A percentile compares a stretch with the other conserved stretches of the same genome.
Conservation (phyloP, 2,888 invertebrate genomes). For the Neria commutata region DNA sequence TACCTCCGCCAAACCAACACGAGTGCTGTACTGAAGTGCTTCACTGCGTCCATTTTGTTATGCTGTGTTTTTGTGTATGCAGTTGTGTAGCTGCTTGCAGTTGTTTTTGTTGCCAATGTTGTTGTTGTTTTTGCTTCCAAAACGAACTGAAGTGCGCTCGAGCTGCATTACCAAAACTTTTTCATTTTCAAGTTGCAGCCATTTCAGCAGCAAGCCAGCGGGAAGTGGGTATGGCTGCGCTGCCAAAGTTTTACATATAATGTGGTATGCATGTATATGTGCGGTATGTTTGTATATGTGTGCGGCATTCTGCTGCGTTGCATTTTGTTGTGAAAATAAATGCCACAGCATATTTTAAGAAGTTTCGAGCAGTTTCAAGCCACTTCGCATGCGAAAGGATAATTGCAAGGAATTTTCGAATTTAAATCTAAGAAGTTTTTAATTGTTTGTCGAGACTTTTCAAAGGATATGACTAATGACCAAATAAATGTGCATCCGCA, state of each 20-base stretch:
- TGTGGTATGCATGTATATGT: too few relatives aligned
- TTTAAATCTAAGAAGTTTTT: background rate
- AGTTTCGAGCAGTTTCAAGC: background rate
- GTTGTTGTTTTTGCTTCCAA: background rate
- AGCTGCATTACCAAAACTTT: background rate
- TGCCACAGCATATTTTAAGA: background rate
- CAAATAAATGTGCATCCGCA: background rate
- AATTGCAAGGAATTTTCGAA: background rate
- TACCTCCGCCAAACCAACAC: background rate
- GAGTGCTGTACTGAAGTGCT: background rate
- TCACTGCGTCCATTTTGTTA: background rate
- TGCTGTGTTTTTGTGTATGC: background rate
- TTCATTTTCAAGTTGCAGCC: background rate
- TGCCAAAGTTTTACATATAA: too few relatives aligned
- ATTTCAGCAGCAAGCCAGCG: too few relatives aligned
- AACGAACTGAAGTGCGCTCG: background rate
- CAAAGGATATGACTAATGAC: too few relatives aligned
- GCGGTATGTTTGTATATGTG: too few relatives aligned
- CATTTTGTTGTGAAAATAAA: conserved; percentile 1
- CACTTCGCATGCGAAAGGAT: background rate
- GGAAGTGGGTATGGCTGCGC: background rate
- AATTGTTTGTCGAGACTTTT: background rate
- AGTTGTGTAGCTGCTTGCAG: conserved; percentile 3
- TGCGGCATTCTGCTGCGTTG: background rate
- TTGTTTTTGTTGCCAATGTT: conserved; percentile 8